Evolutionary conservation across 2,113 vertebrate genomes (phyloP), one percentile per base, ranked within the genome.

Genomic region (Bombycilla garrulus): DNA sequence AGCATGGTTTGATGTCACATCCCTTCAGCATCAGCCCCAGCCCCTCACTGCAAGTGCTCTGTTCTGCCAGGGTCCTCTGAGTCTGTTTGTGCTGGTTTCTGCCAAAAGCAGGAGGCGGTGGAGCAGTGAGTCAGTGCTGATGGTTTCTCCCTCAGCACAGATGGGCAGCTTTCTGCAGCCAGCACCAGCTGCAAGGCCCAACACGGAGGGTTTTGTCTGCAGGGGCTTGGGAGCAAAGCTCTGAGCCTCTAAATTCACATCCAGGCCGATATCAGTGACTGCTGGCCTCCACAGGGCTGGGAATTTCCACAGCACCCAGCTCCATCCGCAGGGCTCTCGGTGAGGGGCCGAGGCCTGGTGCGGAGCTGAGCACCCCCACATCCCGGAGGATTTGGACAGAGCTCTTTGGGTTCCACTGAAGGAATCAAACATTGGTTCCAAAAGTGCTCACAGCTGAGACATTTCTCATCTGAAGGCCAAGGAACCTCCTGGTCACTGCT

Each of bases 121-220:
- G 71, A 86, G 79, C 21, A 2, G 73, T 95, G 90, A 94, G 51
- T 92, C 91, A 92, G 83, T 65, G 81, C 86, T 71, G 81, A 18
- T 17, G 69, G 95, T 90, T 93, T 94, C 18, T 7, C 38, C 61
- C 88, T 36, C 90, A 10, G 73, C 88, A 88, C 86, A 96, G 96
- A 92, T 81, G 85, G 95, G 81, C 73, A 72, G 62, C 57, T 24
- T 92, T 60, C 87, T 61, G 85, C 81, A 94, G 92, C 73, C 87
- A 90, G 76, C 78, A 89, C 33, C 93, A 95, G 87, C 91, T 92
- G 92, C 92, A 85, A 92, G 87, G 61, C 81, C 50, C 90, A 80
- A 33, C 74, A 85, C 14, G 3, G 66, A 81, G n/a, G 11, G 7
- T 15, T 74, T 72, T 72, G 48, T 47, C 74, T 88, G 66, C 79